Evolutionary conservation across 1,140 invertebrate species (phyloP).

Genomic region (Saccostrea cuccullata): DNA sequence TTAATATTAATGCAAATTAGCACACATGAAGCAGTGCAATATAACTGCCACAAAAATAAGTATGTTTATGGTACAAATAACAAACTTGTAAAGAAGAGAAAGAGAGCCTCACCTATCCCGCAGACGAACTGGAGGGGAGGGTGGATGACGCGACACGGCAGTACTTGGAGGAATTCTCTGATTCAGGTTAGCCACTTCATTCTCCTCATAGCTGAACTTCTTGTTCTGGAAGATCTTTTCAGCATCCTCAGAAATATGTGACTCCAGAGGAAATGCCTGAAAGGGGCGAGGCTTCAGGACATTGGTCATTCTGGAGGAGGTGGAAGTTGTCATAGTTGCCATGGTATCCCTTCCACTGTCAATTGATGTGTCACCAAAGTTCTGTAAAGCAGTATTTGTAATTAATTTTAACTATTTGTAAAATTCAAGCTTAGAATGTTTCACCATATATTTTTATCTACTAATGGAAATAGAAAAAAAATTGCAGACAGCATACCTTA

Average conservation of each 20-base stretch:
- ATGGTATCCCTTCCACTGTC: slow-evolving; percentile 78
- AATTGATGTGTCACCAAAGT: slow-evolving; percentile 74
- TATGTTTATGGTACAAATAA: neutral
- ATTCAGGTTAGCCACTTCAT: slow-evolving; percentile 31
- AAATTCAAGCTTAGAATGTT: too few species aligned
- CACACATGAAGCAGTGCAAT: too few species aligned
- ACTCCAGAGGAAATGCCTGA: slow-evolving; percentile 65
- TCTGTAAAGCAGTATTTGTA: slow-evolving; percentile 48
- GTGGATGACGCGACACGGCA: slow-evolving; percentile 64
- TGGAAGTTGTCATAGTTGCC: slow-evolving; percentile 64
- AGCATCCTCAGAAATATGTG: slow-evolving; percentile 63
- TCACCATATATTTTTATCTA: too few species aligned
- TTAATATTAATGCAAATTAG: too few species aligned
- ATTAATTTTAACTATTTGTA: too few species aligned
- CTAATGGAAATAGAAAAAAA: too few species aligned
- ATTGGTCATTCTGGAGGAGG: slow-evolving; percentile 53
- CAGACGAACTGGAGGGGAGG: slow-evolving; percentile 71
- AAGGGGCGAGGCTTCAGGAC: slow-evolving; percentile 57
- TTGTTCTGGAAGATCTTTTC: slow-evolving; percentile 48
- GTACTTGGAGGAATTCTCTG: slow-evolving; percentile 36
- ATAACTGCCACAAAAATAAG: too few species aligned
- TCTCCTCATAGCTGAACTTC: slow-evolving; percentile 12
- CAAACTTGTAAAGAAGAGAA: neutral
- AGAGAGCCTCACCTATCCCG: slow-evolving; percentile 60
- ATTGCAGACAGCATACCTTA: slow-evolving; percentile 13